phyloP scores from a whole-genome alignment of 2,888 invertebrate genomes.

The Keiferia lycopersicella region DNA sequence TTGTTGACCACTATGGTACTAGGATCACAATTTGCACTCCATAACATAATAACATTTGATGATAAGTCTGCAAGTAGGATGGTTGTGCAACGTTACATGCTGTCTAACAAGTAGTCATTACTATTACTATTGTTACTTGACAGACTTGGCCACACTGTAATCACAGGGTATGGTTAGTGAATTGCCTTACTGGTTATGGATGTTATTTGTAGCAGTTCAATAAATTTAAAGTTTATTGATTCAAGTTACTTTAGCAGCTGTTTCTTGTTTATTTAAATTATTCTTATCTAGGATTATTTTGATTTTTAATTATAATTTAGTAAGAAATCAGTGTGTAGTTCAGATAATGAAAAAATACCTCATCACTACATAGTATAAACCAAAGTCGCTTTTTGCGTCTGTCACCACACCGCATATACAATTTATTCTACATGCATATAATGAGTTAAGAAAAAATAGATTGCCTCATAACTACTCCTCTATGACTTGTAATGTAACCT shows the following conservation, averaged over 20 bases:
- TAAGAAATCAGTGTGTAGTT: no score
- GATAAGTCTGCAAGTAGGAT: background rate
- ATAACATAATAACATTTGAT: constrained; percentile 9
- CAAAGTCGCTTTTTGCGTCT: no score
- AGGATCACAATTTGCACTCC: background rate
- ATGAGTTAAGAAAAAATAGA: background rate
- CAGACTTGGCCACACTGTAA: constrained; percentile 1
- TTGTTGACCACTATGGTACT: background rate
- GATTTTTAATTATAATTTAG: background rate
- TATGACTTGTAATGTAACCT: background rate
- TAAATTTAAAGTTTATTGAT: background rate
- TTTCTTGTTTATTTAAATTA: background rate
- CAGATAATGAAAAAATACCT: no score
- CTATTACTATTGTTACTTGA: background rate
- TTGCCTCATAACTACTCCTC: background rate
- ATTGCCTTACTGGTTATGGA: constrained; percentile 3
- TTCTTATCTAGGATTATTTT: background rate
- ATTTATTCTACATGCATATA: background rate
- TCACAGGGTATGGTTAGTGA: background rate
- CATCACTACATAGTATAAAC: no score
- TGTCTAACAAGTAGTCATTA: background rate
- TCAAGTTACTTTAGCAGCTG: background rate
- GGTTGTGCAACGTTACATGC: background rate
- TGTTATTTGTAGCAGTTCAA: background rate
- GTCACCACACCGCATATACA: no score